Conservation (phyloP, 1,140 invertebrate species). For the Dufourea novaeangliae region DNA sequence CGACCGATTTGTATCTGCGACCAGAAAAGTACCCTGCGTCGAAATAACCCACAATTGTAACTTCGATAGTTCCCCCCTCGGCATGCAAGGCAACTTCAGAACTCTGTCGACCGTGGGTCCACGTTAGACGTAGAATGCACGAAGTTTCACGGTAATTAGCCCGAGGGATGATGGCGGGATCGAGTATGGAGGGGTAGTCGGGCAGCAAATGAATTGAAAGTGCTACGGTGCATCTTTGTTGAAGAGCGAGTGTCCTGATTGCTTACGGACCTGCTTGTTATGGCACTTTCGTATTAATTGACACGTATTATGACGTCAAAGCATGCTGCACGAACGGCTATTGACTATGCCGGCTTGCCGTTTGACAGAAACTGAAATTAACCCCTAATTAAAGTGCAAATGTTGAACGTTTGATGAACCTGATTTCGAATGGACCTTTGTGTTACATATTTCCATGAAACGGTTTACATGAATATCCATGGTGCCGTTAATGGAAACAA, state of each 20-base stretch:
- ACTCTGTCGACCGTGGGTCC: conserved; percentile 11
- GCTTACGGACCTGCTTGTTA: background rate
- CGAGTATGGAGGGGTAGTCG: background rate
- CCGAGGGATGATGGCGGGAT: background rate
- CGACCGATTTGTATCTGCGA: conserved; percentile 16
- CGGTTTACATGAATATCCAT: too few relatives aligned
- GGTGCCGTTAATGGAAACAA: too few relatives aligned
- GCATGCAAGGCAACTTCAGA: conserved; percentile 19
- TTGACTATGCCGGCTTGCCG: background rate
- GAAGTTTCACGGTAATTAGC: conserved; percentile 49
- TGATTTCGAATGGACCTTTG: background rate
- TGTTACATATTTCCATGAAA: too few relatives aligned
- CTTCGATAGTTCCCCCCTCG: background rate
- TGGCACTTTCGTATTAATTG: background rate
- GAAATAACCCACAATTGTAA: conserved; percentile 51
- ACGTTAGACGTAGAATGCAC: conserved; percentile 15
- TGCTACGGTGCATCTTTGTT: background rate
- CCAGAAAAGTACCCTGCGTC: conserved; percentile 22
- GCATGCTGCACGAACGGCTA: background rate
- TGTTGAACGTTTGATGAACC: background rate
- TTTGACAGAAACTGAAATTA: conserved; percentile 3
- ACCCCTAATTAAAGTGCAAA: background rate
- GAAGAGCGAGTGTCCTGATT: background rate
- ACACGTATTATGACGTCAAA: background rate
- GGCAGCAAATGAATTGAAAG: conserved; percentile 18